A percentile compares a stretch with the other conserved stretches of the same genome.
Evolutionary conservation across 2,797 vertebrate genomes (phyloP).

Genomic region (Rhinophrynus dorsalis): DNA sequence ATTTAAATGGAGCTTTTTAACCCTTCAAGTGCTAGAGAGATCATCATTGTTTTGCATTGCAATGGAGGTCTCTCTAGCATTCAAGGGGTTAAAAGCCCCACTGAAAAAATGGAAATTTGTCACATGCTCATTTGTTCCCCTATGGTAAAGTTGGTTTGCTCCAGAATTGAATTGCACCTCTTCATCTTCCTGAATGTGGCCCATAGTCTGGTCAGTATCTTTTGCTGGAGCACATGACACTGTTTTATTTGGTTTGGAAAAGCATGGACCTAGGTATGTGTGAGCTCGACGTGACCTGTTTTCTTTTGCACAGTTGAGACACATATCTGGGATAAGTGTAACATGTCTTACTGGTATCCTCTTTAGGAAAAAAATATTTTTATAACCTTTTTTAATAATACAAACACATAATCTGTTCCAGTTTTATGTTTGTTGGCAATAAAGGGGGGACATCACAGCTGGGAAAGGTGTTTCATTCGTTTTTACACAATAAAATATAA

Average conservation of each 20-base stretch:
- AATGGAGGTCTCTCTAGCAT: too few relatives aligned
- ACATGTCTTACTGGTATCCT: not conserved
- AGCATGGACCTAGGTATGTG: not conserved
- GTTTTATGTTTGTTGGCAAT: constrained; percentile 30
- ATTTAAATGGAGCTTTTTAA: too few relatives aligned
- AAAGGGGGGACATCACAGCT: constrained; percentile 7
- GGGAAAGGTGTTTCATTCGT: not conserved
- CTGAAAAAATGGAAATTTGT: too few relatives aligned
- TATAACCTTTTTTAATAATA: constrained; percentile 6
- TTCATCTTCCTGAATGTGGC: too few relatives aligned
- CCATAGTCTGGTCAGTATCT: too few relatives aligned
- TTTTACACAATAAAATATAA: not conserved
- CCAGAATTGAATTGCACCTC: too few relatives aligned
- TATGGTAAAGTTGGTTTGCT: too few relatives aligned
- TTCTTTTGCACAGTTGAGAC: accelerated
- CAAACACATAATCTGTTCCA: not conserved
- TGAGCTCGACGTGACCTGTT: not conserved
- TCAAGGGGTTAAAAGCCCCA: too few relatives aligned
- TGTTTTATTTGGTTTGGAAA: constrained; percentile 15
- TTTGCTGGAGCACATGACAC: too few relatives aligned
- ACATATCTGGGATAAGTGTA: constrained; percentile 1
- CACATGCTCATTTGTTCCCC: too few relatives aligned
- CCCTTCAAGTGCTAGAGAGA: too few relatives aligned
- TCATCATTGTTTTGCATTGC: too few relatives aligned
- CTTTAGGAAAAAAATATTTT: constrained; percentile 18